Conservation (phyloP, 1,140 invertebrate species). For the Wasmannia auropunctata region DNA sequence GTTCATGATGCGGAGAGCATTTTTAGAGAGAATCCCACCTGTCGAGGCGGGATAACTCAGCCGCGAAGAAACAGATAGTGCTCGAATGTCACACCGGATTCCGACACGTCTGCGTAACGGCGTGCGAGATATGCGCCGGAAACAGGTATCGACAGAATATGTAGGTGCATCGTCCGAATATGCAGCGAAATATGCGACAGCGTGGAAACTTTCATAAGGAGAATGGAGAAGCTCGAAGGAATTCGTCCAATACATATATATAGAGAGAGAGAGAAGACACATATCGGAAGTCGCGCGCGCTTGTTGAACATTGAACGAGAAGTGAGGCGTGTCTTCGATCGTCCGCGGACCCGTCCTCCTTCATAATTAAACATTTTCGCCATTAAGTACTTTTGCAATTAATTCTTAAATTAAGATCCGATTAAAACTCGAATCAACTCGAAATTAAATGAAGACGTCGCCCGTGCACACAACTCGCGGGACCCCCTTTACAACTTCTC, state of each 20-base stretch:
- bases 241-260: conserved; percentile 43
- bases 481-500: neutral
- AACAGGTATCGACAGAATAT: conserved; percentile 63
- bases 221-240: conserved; percentile 3
- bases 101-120: conserved; percentile 18
- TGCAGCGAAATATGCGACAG: conserved; percentile 43
- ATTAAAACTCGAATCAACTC: neutral
- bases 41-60: conserved; percentile 26
- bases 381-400: neutral
- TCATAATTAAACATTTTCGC: conserved; percentile 9
- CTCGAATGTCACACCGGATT: conserved; percentile 43
- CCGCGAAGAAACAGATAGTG: conserved; percentile 16
- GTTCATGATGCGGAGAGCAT: conserved; percentile 6
- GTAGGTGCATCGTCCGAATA: conserved; percentile 59
- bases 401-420: neutral
- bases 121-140: conserved; percentile 29
- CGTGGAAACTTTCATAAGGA: conserved; percentile 38
- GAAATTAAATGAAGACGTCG: neutral
- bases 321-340: neutral
- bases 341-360: neutral
- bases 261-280: neutral
- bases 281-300: conserved; percentile 5
- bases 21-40: conserved; percentile 39
- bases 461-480: neutral
- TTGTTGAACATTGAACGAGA: neutral